Base-by-base conservation (phyloP, 2,888 invertebrate genomes). In the Empis stercorea region DNA sequence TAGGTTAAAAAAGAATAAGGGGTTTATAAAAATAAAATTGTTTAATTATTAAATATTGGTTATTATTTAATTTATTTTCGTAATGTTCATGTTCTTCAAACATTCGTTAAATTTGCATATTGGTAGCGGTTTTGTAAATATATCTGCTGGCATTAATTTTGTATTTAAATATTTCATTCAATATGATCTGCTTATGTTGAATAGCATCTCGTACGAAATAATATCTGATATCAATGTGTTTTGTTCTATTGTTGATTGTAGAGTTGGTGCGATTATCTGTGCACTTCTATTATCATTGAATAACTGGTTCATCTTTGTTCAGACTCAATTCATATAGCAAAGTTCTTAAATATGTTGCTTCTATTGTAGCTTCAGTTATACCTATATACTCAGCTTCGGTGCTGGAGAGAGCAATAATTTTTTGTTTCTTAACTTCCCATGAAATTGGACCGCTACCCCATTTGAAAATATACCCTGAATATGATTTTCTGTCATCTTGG, bases 401-500 rank as follows among this genome's bases (percentile, higher is more conserved):
- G 27, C 51, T 54, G 3, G 50, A 54, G 14, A 54, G 43, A 7
- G 54, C 44, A 3, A 53, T 49, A 2, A 51, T 52, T 13, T 46
- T 45, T 44, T 53, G 54, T 15, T 55, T 55, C 2, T 51, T 47
- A n/a, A 51, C 49, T 16, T 57, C 50, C 52, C 54, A 57, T 20
- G 51, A 53, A 9, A 55, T 48, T 6, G 48, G 49, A 10, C 48
- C 41, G 14, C 48, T 51, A 5, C 44, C 40, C 17, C 54, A 23
- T 30, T 48, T 47, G n/a, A 56, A 56, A 9, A 48, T 50, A 14
- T 47, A 55, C 13, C 54, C 56, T 0, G 52, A 47, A 14, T 54
- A 56, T 2, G 53, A 57, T 17, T 48, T 41, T 6, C 55, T 39
- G 13, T 55, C 52, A 4, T 27, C 37, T 1, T 48, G 4, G 5